These are phyloP conservation scores for Cephus sareptanus DNA, from an alignment of 2,888 invertebrate species.

Conservation along the genomic window DNA sequence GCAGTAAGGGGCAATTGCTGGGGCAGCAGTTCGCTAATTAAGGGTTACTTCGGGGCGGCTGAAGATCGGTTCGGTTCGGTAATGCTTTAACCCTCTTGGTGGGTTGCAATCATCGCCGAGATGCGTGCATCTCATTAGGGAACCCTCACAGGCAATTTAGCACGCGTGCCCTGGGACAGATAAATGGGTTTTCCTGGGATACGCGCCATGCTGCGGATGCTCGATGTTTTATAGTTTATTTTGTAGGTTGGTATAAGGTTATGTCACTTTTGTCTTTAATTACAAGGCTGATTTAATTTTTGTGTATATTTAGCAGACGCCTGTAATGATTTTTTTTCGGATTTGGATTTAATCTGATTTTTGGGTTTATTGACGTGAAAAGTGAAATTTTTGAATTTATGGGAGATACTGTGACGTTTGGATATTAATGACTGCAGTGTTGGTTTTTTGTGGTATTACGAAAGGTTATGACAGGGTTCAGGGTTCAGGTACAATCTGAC, in stretches of 20 bases:
- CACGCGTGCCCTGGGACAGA: neutral
- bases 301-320: too few relatives aligned
- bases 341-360: neutral
- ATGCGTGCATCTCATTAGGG: constrained; percentile 48
- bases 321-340: neutral
- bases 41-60: constrained; percentile 45
- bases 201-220: neutral
- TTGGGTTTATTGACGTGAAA: neutral
- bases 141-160: neutral
- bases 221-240: neutral
- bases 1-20: constrained; percentile 45
- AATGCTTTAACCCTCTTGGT: constrained; percentile 16
- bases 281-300: too few relatives aligned
- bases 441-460: too few relatives aligned
- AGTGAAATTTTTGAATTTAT: neutral
- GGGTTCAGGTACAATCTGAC: neutral
- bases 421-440: neutral
- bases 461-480: neutral
- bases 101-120: neutral
- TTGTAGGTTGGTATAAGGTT: neutral
- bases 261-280: neutral
- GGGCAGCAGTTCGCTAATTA: constrained; percentile 55
- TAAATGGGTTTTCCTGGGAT: neutral
- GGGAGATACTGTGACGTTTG: neutral
- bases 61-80: constrained; percentile 3